phyloP scores from a whole-genome alignment of 2,113 vertebrate genomes.

The Rhegmatorhina hoffmannsi region DNA sequence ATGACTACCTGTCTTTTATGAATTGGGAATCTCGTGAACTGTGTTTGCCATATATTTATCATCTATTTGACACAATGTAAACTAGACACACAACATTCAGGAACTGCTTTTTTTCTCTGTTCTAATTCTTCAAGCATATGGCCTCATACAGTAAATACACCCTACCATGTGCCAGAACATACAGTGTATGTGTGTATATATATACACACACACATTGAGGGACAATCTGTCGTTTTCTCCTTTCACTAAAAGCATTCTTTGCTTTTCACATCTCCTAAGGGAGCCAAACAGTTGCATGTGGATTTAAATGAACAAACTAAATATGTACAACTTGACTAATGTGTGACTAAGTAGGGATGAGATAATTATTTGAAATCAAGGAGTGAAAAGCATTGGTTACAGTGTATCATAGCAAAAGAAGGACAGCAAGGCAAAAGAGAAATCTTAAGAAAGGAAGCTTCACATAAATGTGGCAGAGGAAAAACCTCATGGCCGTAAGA shows the following conservation, averaged over 20 bases:
- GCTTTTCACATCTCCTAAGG: slow-evolving; percentile 47
- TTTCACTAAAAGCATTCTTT: slow-evolving; percentile 56
- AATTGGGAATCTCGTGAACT: slow-evolving; percentile 38
- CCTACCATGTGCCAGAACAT: slow-evolving; percentile 75
- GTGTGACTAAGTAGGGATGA: slow-evolving; percentile 20
- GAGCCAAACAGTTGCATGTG: slow-evolving; percentile 48
- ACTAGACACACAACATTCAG: slow-evolving; percentile 64
- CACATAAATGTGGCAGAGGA: not conserved
- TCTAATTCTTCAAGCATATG: slow-evolving; percentile 73
- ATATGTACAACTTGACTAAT: slow-evolving; percentile 23
- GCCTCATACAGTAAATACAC: slow-evolving; percentile 71
- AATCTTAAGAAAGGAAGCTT: not conserved
- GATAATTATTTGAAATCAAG: slow-evolving; percentile 14
- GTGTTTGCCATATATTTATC: slow-evolving; percentile 62
- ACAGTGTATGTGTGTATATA: slow-evolving; percentile 61
- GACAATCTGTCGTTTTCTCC: slow-evolving; percentile 72
- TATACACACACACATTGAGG: slow-evolving; percentile 54
- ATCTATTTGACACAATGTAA: slow-evolving; percentile 69
- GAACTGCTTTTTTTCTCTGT: slow-evolving; percentile 70
- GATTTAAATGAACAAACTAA: slow-evolving; percentile 52
- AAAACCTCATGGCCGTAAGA: not conserved
- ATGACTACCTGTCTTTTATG: not conserved
- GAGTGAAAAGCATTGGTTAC: not conserved
- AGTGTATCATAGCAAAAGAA: not conserved
- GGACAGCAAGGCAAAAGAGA: not conserved